These are phyloP conservation scores for Callitettix versicolor DNA, from an alignment of 1,140 invertebrate genomes.

Conservation along the genomic window DNA sequence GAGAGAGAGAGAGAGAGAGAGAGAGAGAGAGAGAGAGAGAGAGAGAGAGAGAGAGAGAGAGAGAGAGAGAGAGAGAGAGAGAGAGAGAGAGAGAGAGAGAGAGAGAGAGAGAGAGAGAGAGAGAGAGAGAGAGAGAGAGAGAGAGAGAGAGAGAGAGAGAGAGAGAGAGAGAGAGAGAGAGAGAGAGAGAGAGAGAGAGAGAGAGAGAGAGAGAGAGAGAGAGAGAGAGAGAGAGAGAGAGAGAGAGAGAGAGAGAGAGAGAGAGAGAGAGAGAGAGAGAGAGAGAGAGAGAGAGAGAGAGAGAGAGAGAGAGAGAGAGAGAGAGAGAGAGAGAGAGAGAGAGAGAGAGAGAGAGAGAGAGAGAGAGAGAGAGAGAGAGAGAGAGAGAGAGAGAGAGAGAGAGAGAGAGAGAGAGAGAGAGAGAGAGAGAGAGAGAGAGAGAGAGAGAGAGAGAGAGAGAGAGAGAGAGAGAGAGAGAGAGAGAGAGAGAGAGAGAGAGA, in stretches of 20 bases:
- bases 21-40: too few relatives aligned
- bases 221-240: neutral
- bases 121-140: too few relatives aligned
- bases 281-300: neutral
- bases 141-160: too few relatives aligned
- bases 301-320: slow-evolving; percentile 12
- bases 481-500: slow-evolving; percentile 7
- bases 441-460: slow-evolving; percentile 14
- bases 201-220: slow-evolving; percentile 2
- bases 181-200: too few relatives aligned
- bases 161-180: too few relatives aligned
- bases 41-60: too few relatives aligned
- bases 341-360: slow-evolving; percentile 7
- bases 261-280: slow-evolving; percentile 6
- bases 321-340: slow-evolving; percentile 13
- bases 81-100: too few relatives aligned
- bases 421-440: slow-evolving; percentile 13
- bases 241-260: slow-evolving; percentile 11
- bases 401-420: slow-evolving; percentile 16
- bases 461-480: slow-evolving; percentile 12
- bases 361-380: slow-evolving; percentile 5
- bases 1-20: too few relatives aligned
- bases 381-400: slow-evolving; percentile 11
- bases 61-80: too few relatives aligned
- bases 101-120: too few relatives aligned